Conservation (phyloP, 35 echinoderm and acorn worm species). For the Holothuria glaberrima region DNA sequence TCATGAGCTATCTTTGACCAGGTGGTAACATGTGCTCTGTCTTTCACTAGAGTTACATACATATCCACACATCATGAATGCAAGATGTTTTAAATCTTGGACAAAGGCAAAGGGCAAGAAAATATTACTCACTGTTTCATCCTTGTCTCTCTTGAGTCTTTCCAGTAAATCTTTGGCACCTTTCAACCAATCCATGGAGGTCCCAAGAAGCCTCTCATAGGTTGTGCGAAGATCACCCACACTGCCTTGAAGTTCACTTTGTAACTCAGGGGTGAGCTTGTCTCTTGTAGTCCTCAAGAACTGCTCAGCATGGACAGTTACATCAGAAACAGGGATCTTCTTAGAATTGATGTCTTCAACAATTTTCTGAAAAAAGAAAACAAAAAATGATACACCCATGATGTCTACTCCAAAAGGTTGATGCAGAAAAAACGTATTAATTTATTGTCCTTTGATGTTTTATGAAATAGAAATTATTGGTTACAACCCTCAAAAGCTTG, state of each 20-base stretch:
- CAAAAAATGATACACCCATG: not conserved
- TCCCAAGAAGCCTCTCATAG: constrained; percentile 73
- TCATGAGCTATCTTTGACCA: no score
- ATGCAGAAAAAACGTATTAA: no score
- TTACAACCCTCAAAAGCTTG: no score
- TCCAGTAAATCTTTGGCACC: constrained; percentile 69
- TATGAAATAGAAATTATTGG: no score
- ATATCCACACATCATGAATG: no score
- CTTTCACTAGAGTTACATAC: no score
- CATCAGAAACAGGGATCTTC: constrained; percentile 81
- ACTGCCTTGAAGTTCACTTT: constrained; percentile 67
- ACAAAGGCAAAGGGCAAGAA: no score
- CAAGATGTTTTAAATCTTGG: no score
- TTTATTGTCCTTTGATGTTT: no score
- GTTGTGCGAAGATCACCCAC: constrained; percentile 73
- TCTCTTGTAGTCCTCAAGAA: constrained; percentile 80
- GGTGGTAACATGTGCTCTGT: no score
- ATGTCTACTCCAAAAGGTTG: not conserved
- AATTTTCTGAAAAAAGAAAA: constrained; percentile 51
- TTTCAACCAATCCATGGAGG: constrained; percentile 75
- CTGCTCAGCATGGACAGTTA: constrained; percentile 82
- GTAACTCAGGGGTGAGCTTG: constrained; percentile 86
- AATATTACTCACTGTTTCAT: constrained; percentile 71
- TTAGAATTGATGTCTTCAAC: constrained; percentile 72
- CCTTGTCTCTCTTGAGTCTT: constrained; percentile 72